These are phyloP conservation scores for Mormyrus hasselquistii DNA, from an alignment of 2,797 vertebrate genomes.

Conservation along the genomic window DNA sequence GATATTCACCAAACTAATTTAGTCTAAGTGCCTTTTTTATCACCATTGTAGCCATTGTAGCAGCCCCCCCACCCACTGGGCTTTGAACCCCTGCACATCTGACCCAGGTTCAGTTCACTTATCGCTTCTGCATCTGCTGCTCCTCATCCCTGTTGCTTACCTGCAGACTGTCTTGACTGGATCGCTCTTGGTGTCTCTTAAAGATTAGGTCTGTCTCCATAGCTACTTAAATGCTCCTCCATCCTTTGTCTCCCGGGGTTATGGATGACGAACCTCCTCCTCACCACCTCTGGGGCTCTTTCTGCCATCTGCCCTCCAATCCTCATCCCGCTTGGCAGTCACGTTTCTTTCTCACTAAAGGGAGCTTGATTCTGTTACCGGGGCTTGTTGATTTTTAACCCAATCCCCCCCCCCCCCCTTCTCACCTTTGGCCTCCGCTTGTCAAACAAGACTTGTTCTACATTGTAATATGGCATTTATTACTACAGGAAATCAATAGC, in stretches of 20 bases:
- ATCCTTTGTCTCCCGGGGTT: neutral
- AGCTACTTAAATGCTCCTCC: neutral
- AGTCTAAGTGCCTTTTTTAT: neutral
- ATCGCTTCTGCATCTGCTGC: neutral
- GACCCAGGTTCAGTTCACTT: neutral
- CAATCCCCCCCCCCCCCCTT: neutral
- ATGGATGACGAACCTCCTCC: neutral
- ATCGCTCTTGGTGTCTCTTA: neutral
- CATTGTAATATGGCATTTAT: conserved; percentile 6
- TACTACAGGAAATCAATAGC: neutral
- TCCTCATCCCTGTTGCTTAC: neutral
- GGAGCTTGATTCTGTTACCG: neutral
- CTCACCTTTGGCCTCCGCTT: neutral
- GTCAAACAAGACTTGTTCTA: neutral
- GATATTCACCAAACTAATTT: neutral
- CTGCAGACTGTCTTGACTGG: neutral
- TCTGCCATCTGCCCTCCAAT: neutral
- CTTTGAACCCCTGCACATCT: neutral
- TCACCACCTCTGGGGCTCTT: neutral
- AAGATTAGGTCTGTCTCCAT: neutral
- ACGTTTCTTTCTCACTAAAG: neutral
- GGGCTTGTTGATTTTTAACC: neutral
- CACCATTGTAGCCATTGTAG: neutral
- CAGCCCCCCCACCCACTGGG: neutral
- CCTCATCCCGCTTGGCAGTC: neutral